Evolutionary conservation across 2,888 invertebrate genomes (phyloP), one percentile per base, ranked within the genome.

Genomic region (Neoaliturus tenellus): DNA sequence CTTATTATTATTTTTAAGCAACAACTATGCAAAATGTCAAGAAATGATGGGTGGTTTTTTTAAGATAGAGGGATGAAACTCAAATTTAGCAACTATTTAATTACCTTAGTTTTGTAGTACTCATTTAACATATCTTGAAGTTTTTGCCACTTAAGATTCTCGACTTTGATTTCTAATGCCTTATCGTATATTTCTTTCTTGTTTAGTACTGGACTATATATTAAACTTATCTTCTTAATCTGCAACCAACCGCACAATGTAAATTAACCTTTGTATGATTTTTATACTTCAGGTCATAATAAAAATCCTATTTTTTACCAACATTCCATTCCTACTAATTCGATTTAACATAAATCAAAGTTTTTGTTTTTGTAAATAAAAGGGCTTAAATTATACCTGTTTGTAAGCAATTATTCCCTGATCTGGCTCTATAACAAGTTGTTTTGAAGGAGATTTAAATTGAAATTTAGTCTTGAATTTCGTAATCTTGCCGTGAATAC

Each of bases 81-180:
- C n/a, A n/a, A n/a, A n/a, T 39, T 39, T 39, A 39, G 39, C 12
- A 12, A 39, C 39, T 6, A n/a, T n/a, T 39, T 48, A 48, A 14
- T 28, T 35, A 78, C 78, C 78, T 78, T 51, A 5, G 78, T 17
- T 35, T 55, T 14, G 55, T 55, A n/a, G 35, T 78, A 55, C 35
- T 55, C 20, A n/a, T 51, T 23, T 14, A 78, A 55, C 55, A 78
- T 33, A 1, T 78, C 78, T 78, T 78, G 51, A 0, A 78, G 51
- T 55, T 78, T 78, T 14, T 55, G 23, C 78, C 48, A 55, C n/a
- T 55, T 78, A 2, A 78, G 10, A 20, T 12, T 33, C 25, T 55
- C 78, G 6, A 51, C 31, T 20, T 78, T 78, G 2, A 55, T 78
- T 33, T 78, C 35, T 1, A 78, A 55, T 1, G 78, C 78, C 48